A percentile compares a stretch with the other conserved stretches of the same genome.
Conservation (phyloP, 1,140 invertebrate genomes). For the Bombus polaris region DNA sequence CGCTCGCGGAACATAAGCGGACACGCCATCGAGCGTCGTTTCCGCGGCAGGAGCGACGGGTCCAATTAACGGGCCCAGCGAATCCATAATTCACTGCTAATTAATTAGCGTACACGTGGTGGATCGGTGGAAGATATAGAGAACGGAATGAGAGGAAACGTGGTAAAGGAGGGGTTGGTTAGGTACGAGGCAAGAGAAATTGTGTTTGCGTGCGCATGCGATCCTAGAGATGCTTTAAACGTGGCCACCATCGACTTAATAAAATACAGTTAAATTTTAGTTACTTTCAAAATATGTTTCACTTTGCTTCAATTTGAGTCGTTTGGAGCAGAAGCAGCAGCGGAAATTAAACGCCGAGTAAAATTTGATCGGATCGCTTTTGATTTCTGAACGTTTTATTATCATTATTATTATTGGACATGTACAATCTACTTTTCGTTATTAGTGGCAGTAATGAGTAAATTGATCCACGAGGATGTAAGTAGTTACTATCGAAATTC, state of each 20-base stretch:
- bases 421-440: too few relatives aligned
- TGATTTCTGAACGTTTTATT: too few relatives aligned
- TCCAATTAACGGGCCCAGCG: slow-evolving; percentile 71
- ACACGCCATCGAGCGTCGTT: slow-evolving; percentile 53
- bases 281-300: too few relatives aligned
- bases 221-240: neutral
- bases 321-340: accelerated
- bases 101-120: slow-evolving; percentile 69
- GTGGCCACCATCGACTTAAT: accelerated
- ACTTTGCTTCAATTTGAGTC: accelerated
- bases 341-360: too few relatives aligned
- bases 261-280: too few relatives aligned
- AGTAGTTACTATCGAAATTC: too few relatives aligned
- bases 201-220: neutral
- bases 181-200: neutral
- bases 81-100: slow-evolving; percentile 76
- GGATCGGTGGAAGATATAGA: slow-evolving; percentile 13
- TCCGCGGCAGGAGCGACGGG: slow-evolving; percentile 57
- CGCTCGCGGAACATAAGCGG: slow-evolving; percentile 28
- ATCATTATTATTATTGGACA: too few relatives aligned
- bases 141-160: neutral
- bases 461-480: too few relatives aligned
- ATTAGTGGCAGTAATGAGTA: too few relatives aligned
- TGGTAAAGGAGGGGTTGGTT: neutral
- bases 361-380: too few relatives aligned